Conservation (phyloP, 2,888 invertebrate species). For the Polydrusus tereticollis region DNA sequence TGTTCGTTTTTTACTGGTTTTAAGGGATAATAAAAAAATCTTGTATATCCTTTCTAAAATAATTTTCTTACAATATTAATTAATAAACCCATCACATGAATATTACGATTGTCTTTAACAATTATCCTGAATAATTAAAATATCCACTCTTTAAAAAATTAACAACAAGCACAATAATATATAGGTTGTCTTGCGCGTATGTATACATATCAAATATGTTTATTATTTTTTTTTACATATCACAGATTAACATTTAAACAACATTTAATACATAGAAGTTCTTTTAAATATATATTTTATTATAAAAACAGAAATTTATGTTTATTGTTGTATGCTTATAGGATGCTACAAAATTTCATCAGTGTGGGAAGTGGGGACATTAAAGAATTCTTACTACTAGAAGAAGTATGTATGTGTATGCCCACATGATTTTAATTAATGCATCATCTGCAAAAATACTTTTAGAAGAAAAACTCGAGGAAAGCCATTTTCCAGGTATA, state of each 20-base stretch:
- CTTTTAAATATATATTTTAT: conserved; percentile 6
- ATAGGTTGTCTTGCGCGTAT: background rate
- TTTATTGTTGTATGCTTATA: background rate
- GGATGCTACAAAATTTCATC: too few species aligned
- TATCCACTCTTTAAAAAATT: background rate
- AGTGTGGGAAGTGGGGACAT: too few species aligned
- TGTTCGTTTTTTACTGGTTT: too few species aligned
- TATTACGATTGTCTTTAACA: conserved; percentile 11
- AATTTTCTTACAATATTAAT: background rate
- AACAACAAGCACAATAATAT: background rate
- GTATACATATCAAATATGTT: background rate
- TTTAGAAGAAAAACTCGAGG: too few species aligned
- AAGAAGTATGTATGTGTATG: too few species aligned
- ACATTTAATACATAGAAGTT: conserved; percentile 21
- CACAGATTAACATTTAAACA: conserved; percentile 28
- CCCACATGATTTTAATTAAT: too few species aligned
- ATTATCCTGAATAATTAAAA: background rate
- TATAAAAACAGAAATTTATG: background rate
- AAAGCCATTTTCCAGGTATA: too few species aligned
- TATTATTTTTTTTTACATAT: conserved; percentile 20
- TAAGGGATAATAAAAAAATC: too few species aligned
- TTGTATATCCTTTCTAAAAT: conserved; percentile 4
- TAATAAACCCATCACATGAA: background rate
- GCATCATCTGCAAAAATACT: too few species aligned
- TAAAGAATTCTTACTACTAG: too few species aligned